Evolutionary conservation across 2,888 invertebrate species (phyloP).

Genomic region (Xanthorhoe spadicearia): DNA sequence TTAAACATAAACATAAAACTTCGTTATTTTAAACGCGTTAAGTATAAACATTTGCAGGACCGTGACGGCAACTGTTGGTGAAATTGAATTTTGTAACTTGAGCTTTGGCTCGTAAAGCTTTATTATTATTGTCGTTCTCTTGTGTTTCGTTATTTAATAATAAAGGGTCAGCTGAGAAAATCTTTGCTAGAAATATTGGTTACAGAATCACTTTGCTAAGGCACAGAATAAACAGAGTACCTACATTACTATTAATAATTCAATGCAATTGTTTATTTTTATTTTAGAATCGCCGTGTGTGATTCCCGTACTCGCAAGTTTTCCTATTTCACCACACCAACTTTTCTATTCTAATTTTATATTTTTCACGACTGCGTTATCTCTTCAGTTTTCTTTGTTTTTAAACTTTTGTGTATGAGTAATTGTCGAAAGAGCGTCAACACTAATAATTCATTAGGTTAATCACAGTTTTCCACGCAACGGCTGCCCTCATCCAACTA

Average conservation of each 20-base stretch:
- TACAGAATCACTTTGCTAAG: conserved; percentile 5
- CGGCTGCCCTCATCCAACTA: conserved; percentile 45
- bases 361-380: not conserved
- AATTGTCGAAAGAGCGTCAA: conserved; percentile 18
- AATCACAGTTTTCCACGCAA: conserved; percentile 34
- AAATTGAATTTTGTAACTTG: conserved; percentile 72
- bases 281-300: no score
- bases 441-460: conserved; percentile 35
- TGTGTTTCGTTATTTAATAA: conserved; percentile 53
- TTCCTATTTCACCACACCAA: not conserved
- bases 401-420: not conserved
- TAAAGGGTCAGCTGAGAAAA: conserved; percentile 42
- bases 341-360: not conserved
- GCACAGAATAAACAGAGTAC: not conserved
- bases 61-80: conserved; percentile 57
- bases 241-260: no score
- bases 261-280: no score
- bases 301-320: not conserved
- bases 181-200: conserved; percentile 18
- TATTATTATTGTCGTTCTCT: conserved; percentile 62
- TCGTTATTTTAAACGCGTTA: conserved; percentile 63
- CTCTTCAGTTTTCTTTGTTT: not conserved
- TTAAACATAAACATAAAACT: conserved; percentile 56
- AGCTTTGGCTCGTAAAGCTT: conserved; percentile 52
- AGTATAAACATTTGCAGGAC: conserved; percentile 57